A percentile compares a stretch with the other conserved stretches of the same genome.
These are phyloP conservation scores for Prosapia bicincta DNA, from an alignment of 2,888 invertebrate genomes.

Conservation along the genomic window DNA sequence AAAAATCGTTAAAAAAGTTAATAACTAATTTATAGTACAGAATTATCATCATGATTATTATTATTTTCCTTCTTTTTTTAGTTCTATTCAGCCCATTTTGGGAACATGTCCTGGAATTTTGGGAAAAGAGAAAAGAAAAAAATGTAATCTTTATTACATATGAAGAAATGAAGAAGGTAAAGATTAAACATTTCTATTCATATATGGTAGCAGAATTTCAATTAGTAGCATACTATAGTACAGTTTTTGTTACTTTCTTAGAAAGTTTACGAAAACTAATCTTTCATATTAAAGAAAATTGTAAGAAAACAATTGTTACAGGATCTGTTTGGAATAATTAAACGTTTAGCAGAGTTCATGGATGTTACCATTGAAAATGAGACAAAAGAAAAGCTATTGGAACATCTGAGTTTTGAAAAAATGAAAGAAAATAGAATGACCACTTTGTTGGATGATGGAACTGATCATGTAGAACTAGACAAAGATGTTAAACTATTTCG, in stretches of 20 bases:
- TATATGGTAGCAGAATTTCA: too few species aligned
- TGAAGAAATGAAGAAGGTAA: slow-evolving; percentile 43
- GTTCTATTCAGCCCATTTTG: slow-evolving; percentile 41
- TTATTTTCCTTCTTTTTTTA: too few species aligned
- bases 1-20: too few species aligned
- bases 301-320: too few species aligned
- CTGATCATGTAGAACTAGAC: slow-evolving; percentile 45
- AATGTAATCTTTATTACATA: slow-evolving; percentile 44
- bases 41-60: too few species aligned
- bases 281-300: too few species aligned
- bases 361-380: slow-evolving; percentile 44
- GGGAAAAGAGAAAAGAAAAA: slow-evolving; percentile 43
- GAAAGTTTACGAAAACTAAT: too few species aligned
- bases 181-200: too few species aligned
- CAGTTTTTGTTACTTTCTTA: too few species aligned
- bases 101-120: slow-evolving; percentile 44
- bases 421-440: slow-evolving; percentile 54
- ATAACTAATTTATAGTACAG: too few species aligned
- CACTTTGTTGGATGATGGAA: slow-evolving; percentile 36
- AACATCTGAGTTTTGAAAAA: slow-evolving; percentile 50
- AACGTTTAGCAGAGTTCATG: not conserved
- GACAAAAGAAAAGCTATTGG: slow-evolving; percentile 45
- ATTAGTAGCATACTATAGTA: too few species aligned
- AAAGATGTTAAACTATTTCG: slow-evolving; percentile 42
- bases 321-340: not conserved